phyloP scores from a whole-genome alignment of 2,888 invertebrate species.

The Molorchus minor region DNA sequence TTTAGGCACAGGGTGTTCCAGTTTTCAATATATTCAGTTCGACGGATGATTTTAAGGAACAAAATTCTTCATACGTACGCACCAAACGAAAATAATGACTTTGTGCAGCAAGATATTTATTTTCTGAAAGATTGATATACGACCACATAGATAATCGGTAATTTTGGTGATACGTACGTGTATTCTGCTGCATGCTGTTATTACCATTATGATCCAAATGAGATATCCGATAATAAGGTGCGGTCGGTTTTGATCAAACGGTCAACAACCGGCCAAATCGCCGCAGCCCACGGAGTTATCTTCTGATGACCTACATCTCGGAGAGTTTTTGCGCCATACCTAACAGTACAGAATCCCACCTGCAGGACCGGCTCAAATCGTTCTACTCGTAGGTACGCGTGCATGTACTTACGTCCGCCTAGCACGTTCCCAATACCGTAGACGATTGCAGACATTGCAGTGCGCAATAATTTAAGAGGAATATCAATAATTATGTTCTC shows the following conservation, averaged over 20 bases:
- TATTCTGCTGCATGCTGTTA: background rate
- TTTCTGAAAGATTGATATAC: too few species aligned
- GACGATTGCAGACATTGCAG: too few species aligned
- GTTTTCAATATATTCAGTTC: too few species aligned
- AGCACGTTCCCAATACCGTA: background rate
- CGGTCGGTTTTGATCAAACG: conserved; percentile 55
- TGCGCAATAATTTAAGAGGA: too few species aligned
- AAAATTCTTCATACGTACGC: too few species aligned
- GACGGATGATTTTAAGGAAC: too few species aligned
- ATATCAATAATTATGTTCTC: too few species aligned
- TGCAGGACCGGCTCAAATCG: conserved; percentile 34
- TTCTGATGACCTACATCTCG: conserved; percentile 49
- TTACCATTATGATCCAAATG: conserved; percentile 10
- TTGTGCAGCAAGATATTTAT: too few species aligned
- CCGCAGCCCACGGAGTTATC: conserved; percentile 54
- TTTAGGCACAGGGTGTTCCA: too few species aligned
- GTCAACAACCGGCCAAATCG: conserved; percentile 61
- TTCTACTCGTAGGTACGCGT: background rate
- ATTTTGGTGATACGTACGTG: too few species aligned
- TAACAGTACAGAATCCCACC: conserved; percentile 55
- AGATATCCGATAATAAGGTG: conserved; percentile 38
- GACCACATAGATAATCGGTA: too few species aligned
- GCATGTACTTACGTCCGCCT: background rate
- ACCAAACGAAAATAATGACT: too few species aligned
- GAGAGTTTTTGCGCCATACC: conserved; percentile 41